Conservation (phyloP, 1,140 invertebrate genomes). For the Thereuonema tuberculata region DNA sequence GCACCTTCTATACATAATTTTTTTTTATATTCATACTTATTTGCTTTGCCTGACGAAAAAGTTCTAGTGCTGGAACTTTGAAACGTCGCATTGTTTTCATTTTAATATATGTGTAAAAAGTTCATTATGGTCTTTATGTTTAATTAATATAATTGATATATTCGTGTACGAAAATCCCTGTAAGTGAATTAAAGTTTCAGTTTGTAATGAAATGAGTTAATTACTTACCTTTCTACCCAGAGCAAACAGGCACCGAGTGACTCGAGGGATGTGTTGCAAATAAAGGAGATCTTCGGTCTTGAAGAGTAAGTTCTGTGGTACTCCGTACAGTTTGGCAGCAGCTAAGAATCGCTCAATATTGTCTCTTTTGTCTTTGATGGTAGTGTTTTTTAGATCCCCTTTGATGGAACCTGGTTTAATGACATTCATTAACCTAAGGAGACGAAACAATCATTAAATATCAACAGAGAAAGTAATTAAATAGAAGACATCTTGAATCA, state of each 20-base stretch:
- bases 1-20: no score
- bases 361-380: slow-evolving; percentile 20
- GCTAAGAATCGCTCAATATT: slow-evolving; percentile 25
- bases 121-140: no score
- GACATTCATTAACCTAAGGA: slow-evolving; percentile 24
- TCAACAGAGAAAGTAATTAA: neutral
- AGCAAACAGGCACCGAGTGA: slow-evolving; percentile 26
- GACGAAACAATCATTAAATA: neutral
- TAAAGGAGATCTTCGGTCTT: slow-evolving; percentile 25
- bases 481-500: neutral
- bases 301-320: slow-evolving; percentile 24
- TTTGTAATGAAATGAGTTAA: no score
- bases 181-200: no score
- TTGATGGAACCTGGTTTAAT: slow-evolving; percentile 23
- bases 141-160: no score
- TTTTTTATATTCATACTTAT: no score
- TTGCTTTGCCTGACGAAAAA: no score
- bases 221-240: slow-evolving; percentile 25
- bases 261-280: slow-evolving; percentile 24
- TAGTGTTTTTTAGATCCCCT: slow-evolving; percentile 22
- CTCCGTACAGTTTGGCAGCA: slow-evolving; percentile 22
- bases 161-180: no score
- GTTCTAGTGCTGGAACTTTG: no score
- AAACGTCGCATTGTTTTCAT: no score
- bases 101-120: no score